Percentiles rank a stretch among this genome's conserved stretches.
Evolutionary conservation across 1,140 invertebrate genomes (phyloP).

Genomic region (Diabrotica virgifera): DNA sequence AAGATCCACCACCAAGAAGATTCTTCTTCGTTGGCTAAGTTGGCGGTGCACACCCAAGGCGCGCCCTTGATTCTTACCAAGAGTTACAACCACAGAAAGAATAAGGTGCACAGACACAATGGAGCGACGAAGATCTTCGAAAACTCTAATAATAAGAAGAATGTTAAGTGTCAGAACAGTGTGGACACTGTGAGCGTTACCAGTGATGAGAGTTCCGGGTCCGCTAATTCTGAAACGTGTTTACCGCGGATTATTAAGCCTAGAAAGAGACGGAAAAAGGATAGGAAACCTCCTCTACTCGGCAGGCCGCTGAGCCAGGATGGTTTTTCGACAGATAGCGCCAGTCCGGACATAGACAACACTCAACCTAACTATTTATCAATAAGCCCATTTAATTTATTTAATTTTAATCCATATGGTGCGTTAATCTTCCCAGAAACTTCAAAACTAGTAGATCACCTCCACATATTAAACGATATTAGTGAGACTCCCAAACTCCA

Average conservation of each 20-base stretch:
- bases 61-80: slow-evolving; percentile 69
- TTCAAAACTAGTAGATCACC: slow-evolving; percentile 16
- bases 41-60: slow-evolving; percentile 75
- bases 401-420: slow-evolving; percentile 25
- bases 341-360: slow-evolving; percentile 50
- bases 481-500: slow-evolving; percentile 43
- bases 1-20: slow-evolving; percentile 38
- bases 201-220: slow-evolving; percentile 72
- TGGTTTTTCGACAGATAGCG: slow-evolving; percentile 48
- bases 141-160: slow-evolving; percentile 34
- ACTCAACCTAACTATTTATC: slow-evolving; percentile 34
- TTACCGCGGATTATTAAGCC: slow-evolving; percentile 85
- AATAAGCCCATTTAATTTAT: slow-evolving; percentile 28
- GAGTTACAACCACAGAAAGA: slow-evolving; percentile 42
- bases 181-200: slow-evolving; percentile 68
- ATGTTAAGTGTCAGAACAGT: slow-evolving; percentile 31
- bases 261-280: slow-evolving; percentile 83
- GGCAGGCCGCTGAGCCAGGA: slow-evolving; percentile 42
- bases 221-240: slow-evolving; percentile 70
- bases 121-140: slow-evolving; percentile 23
- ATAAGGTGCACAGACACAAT: slow-evolving; percentile 37
- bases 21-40: slow-evolving; percentile 56
- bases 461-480: slow-evolving; percentile 23
- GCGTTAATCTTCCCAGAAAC: slow-evolving; percentile 10
- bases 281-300: slow-evolving; percentile 64